A percentile compares a stretch with the other conserved stretches of the same genome.
Conservation (phyloP, 2,888 invertebrate species). For the Phaedon cochleariae region DNA sequence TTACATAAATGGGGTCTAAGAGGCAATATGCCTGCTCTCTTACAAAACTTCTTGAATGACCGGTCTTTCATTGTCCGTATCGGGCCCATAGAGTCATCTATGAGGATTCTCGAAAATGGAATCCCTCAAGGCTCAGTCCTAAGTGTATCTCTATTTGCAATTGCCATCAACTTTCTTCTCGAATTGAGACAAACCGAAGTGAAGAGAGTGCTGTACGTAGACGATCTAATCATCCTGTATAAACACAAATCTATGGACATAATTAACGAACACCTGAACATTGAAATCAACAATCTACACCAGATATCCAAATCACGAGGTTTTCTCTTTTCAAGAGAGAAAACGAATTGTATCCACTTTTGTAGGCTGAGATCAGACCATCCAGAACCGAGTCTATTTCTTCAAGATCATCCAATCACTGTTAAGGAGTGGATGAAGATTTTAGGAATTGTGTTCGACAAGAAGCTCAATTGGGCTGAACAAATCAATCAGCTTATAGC, state of each 20-base stretch:
- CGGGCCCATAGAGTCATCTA: background rate
- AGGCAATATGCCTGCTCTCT: slow-evolving; percentile 25
- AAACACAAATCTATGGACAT: background rate
- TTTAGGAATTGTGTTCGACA: too few relatives aligned
- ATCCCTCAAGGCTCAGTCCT: slow-evolving; percentile 35
- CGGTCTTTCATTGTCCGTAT: slow-evolving; percentile 5
- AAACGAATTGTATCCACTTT: too few relatives aligned
- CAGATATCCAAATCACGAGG: too few relatives aligned
- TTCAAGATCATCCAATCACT: too few relatives aligned
- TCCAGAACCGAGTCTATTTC: too few relatives aligned
- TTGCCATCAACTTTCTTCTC: slow-evolving; percentile 30
- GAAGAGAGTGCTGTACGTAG: background rate
- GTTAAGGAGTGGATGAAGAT: too few relatives aligned
- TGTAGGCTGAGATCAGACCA: too few relatives aligned
- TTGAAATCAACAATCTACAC: background rate
- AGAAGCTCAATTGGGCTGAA: too few relatives aligned
- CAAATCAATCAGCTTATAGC: too few relatives aligned
- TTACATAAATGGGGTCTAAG: slow-evolving; percentile 30
- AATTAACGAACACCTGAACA: background rate
- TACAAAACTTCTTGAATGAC: slow-evolving; percentile 10
- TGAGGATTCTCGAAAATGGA: slow-evolving; percentile 29
- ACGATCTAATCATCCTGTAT: background rate
- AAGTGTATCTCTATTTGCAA: slow-evolving; percentile 27
- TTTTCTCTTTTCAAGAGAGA: too few relatives aligned
- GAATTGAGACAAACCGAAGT: background rate